phyloP scores from a whole-genome alignment of 2,888 invertebrate species.

The Hydraecia micacea region DNA sequence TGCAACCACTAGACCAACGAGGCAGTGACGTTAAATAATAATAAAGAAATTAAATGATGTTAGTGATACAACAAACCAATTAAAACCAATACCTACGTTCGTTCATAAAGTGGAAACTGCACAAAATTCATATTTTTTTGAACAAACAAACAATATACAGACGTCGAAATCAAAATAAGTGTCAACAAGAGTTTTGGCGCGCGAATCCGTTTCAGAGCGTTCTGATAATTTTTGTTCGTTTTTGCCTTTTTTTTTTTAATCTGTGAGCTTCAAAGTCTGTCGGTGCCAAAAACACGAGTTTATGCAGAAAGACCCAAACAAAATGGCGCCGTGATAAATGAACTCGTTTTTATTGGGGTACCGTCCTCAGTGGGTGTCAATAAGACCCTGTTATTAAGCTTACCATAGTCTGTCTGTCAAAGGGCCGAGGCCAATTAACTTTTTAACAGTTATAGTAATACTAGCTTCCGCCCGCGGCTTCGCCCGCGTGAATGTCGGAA shows the following conservation, averaged over 20 bases:
- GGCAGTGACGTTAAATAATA: neutral
- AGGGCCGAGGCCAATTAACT: neutral
- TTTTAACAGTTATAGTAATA: neutral
- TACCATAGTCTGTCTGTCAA: neutral
- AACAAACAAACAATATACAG: slow-evolving; percentile 11
- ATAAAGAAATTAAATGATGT: too few species aligned
- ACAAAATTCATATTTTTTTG: slow-evolving; percentile 1
- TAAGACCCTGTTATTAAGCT: neutral
- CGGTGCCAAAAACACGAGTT: slow-evolving; percentile 60
- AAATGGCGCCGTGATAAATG: slow-evolving; percentile 57
- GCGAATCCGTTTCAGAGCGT: slow-evolving; percentile 39
- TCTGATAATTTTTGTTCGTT: slow-evolving; percentile 46
- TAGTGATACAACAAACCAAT: neutral
- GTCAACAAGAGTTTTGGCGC: slow-evolving; percentile 57
- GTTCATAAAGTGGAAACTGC: neutral
- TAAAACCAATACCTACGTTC: neutral
- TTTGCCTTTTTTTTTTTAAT: slow-evolving; percentile 50
- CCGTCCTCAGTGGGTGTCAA: neutral
- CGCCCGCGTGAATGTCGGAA: too few species aligned
- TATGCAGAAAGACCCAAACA: slow-evolving; percentile 54
- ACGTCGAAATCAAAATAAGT: slow-evolving; percentile 49
- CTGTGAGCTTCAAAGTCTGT: slow-evolving; percentile 47
- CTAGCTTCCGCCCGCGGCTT: too few species aligned
- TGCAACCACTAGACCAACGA: too few species aligned
- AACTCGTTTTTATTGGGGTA: slow-evolving; percentile 45